Conservation (phyloP, 2,888 invertebrate genomes). For the Alitta virens region DNA sequence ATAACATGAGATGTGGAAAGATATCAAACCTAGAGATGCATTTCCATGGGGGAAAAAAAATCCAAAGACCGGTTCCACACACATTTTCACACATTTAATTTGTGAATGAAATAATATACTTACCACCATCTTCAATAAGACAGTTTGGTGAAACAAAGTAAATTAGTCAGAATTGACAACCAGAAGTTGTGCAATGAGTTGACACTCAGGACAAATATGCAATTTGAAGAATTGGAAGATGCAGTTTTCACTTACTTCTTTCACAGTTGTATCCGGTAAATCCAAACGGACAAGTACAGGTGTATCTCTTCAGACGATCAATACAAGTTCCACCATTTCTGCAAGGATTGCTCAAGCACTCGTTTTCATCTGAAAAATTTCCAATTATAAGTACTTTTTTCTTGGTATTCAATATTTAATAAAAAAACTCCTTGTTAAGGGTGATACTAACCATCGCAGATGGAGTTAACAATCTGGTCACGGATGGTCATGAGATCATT, state of each 20-base stretch:
- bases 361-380: constrained; percentile 35
- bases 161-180: neutral
- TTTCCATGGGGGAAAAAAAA: too few species aligned
- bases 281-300: constrained; percentile 29
- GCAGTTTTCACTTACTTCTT: constrained; percentile 34
- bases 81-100: too few species aligned
- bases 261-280: constrained; percentile 41
- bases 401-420: too few species aligned
- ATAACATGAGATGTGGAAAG: too few species aligned
- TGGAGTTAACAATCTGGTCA: constrained; percentile 37
- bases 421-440: too few species aligned
- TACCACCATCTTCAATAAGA: too few species aligned
- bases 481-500: constrained; percentile 35
- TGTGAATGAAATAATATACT: too few species aligned
- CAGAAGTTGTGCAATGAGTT: neutral
- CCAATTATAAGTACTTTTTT: constrained; percentile 7
- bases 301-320: constrained; percentile 37
- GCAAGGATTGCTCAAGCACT: constrained; percentile 42
- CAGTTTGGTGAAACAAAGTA: too few species aligned
- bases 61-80: too few species aligned
- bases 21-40: too few species aligned
- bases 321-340: constrained; percentile 41
- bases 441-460: constrained; percentile 41
- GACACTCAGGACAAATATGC: too few species aligned
- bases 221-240: too few species aligned